Evolutionary conservation across 2,888 invertebrate genomes (phyloP).

Genomic region (Drosophila trichaetosa): DNA sequence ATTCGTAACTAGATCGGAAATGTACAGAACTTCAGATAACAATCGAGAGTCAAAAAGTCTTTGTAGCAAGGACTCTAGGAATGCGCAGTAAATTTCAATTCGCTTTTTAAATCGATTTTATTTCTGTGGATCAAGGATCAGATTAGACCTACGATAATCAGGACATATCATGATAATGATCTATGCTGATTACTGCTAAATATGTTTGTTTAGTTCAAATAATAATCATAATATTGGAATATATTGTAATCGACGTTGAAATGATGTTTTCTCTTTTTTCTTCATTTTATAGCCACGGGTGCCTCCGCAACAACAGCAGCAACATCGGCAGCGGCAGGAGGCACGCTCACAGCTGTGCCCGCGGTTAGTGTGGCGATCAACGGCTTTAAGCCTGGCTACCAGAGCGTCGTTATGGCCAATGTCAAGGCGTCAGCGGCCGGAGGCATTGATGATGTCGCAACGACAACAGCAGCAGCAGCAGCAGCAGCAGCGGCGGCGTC

Average conservation of each 20-base stretch:
- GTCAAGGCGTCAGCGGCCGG: slow-evolving; percentile 39
- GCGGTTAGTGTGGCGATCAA: slow-evolving; percentile 60
- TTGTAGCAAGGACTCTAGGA: background rate
- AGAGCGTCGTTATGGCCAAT: slow-evolving; percentile 68
- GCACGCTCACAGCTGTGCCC: slow-evolving; percentile 51
- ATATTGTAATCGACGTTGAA: background rate
- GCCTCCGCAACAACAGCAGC: slow-evolving; percentile 7
- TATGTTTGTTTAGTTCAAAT: too few species aligned
- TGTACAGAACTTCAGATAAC: background rate
- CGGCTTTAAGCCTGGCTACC: slow-evolving; percentile 74
- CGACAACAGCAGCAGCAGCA: slow-evolving; percentile 13
- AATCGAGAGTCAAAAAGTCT: background rate
- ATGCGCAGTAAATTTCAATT: too few species aligned
- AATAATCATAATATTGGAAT: background rate
- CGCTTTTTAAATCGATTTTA: too few species aligned
- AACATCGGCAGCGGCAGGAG: slow-evolving; percentile 33
- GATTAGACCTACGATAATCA: too few species aligned
- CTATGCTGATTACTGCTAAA: background rate
- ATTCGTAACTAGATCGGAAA: background rate
- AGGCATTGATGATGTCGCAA: slow-evolving; percentile 28
- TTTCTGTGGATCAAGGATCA: too few species aligned
- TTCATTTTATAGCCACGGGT: slow-evolving; percentile 6
- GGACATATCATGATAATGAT: background rate
- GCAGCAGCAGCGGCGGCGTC: slow-evolving; percentile 15
- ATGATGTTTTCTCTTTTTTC: background rate